These are phyloP conservation scores for Sialis lutaria DNA, from an alignment of 2,888 invertebrate species.

Conservation along the genomic window DNA sequence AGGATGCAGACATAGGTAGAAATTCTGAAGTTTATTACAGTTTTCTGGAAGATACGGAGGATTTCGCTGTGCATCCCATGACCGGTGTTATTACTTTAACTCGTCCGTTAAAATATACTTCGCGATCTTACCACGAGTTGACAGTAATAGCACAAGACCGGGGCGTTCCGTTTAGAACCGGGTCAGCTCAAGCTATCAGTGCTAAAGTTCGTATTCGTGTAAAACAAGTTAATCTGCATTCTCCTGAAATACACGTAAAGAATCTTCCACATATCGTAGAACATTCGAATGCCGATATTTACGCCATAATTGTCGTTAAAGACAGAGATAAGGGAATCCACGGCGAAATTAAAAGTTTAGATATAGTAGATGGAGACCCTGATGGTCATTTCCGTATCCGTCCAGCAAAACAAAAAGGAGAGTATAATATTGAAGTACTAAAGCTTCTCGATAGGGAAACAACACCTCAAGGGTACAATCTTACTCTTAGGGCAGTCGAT, in stretches of 20 bases:
- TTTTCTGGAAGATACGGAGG: slow-evolving; percentile 61
- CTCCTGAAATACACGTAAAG: slow-evolving; percentile 68
- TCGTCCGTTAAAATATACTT: slow-evolving; percentile 53
- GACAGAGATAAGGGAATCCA: slow-evolving; percentile 74
- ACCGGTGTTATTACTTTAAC: slow-evolving; percentile 76
- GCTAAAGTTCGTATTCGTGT: slow-evolving; percentile 64
- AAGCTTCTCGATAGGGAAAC: slow-evolving; percentile 61
- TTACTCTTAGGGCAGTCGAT: slow-evolving; percentile 74
- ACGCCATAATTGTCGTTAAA: slow-evolving; percentile 71
- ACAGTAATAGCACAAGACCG: slow-evolving; percentile 75
- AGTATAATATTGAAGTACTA: slow-evolving; percentile 65
- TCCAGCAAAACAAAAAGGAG: slow-evolving; percentile 40
- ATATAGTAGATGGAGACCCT: slow-evolving; percentile 79
- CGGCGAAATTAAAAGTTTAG: slow-evolving; percentile 64
- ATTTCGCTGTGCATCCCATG: slow-evolving; percentile 86
- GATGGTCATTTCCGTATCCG: slow-evolving; percentile 74
- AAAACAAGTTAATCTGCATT: slow-evolving; percentile 66
- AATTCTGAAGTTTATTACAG: slow-evolving; percentile 97
- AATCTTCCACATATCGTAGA: slow-evolving; percentile 66
- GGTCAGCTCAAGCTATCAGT: slow-evolving; percentile 39
- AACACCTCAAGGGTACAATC: slow-evolving; percentile 66
- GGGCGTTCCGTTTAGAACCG: slow-evolving; percentile 41
- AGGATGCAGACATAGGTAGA: slow-evolving; percentile 89
- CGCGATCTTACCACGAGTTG: slow-evolving; percentile 52
- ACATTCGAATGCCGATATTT: slow-evolving; percentile 66